A percentile compares a stretch with the other conserved stretches of the same genome.
phyloP scores from a whole-genome alignment of 2,797 vertebrate species.

The Brachyrhaphis roseni region DNA sequence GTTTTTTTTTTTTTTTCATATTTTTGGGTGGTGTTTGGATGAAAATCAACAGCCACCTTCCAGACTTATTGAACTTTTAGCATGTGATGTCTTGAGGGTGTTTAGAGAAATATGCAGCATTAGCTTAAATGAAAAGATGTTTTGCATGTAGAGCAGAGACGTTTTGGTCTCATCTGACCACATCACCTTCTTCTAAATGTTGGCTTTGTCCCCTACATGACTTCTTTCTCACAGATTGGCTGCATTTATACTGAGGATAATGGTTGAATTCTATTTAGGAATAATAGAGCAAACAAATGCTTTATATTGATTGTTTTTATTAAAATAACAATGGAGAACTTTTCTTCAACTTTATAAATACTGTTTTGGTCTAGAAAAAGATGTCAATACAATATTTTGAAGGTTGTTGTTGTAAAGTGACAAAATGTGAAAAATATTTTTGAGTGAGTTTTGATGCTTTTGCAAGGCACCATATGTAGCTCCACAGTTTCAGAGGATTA shows the following conservation, averaged over 20 bases:
- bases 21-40: slow-evolving; percentile 33
- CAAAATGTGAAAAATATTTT: neutral
- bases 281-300: neutral
- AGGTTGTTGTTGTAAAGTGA: neutral
- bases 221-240: neutral
- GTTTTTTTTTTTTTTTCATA: slow-evolving; percentile 3
- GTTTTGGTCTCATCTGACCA: neutral
- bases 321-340: neutral
- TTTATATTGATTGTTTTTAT: neutral
- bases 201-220: neutral
- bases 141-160: neutral
- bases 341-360: neutral
- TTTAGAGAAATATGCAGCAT: neutral
- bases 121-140: neutral
- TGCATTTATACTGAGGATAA: neutral
- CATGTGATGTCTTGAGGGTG: neutral
- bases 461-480: neutral
- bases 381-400: neutral
- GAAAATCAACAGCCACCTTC: slow-evolving; percentile 27
- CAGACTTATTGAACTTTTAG: neutral
- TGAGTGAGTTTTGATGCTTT: neutral
- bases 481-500: neutral
- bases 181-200: neutral
- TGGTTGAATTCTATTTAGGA: neutral
- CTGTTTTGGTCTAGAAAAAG: neutral